A percentile compares a stretch with the other conserved stretches of the same genome.
Conservation (phyloP, 2,888 invertebrate genomes). For the Geophilus truncorum region DNA sequence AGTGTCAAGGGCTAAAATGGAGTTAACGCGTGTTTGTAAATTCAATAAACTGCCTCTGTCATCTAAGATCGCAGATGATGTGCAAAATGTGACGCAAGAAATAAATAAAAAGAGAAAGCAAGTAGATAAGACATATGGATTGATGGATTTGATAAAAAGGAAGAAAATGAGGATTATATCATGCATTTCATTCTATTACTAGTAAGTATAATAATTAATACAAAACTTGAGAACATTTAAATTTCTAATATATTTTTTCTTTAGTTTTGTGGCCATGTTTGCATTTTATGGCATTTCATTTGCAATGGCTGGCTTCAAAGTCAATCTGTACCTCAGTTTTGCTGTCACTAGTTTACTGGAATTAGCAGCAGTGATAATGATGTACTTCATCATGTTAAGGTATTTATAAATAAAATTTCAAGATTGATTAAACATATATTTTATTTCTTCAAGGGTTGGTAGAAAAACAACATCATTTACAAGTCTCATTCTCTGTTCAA, state of each 20-base stretch:
- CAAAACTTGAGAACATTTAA: too few species aligned
- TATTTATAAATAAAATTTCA: neutral
- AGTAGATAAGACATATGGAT: neutral
- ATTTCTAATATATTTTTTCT: neutral
- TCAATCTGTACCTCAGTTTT: neutral
- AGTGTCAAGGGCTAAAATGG: neutral
- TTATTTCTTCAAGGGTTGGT: neutral
- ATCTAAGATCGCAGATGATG: neutral
- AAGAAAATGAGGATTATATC: neutral
- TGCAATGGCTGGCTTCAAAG: neutral
- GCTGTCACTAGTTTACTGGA: neutral
- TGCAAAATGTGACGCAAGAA: neutral
- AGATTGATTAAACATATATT: neutral
- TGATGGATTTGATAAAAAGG: neutral
- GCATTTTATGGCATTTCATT: neutral
- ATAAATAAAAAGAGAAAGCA: neutral
- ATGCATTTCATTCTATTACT: neutral
- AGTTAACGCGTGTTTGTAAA: neutral
- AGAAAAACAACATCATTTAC: neutral
- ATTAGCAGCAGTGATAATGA: neutral
- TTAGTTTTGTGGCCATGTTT: constrained; percentile 23
- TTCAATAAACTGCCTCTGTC: neutral
- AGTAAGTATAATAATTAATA: neutral
- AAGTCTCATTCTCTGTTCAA: neutral
- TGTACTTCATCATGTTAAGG: constrained; percentile 2